Base-by-base conservation (phyloP, 2,113 vertebrate genomes). In the Oryctolagus cuniculus region DNA sequence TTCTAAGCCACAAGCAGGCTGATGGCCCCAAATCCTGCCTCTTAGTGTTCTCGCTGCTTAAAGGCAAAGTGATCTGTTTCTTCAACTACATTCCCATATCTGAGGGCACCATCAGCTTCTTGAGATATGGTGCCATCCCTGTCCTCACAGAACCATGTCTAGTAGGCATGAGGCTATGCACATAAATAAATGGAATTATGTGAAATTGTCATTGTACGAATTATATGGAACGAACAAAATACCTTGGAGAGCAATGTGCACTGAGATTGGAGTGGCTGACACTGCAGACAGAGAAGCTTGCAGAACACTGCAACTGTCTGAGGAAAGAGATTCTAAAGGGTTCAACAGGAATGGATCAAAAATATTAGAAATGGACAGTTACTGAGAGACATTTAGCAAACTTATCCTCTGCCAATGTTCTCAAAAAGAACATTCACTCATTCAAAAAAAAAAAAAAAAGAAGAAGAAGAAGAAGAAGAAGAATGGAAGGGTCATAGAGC, bases 391-490 rank as follows among this genome's bases (percentile, higher is more conserved):
- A 11, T n/a, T 38, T 36, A 94, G 53, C 49, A 44, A 63, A 63
- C 10, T 77, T 38, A 64, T 51, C 36, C 27, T 89, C 31, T 91
- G 83, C 74, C 58, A 93, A 89, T 16, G 82, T 49, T 10, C 17
- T 93, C 49, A 87, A 87, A 89, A 84, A 17, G 16, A 72, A 61
- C 58, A 81, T 58, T 74, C 15, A 80, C n/a, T 82, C 36, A 69
- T 55, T 90, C n/a, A 74, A 81, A 83, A 36, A 53, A 51, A 10
- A 29, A 0, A 10, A 10, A 31, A 29, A 16, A 31, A 67, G 12
- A 31, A 69, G 31, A 13, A 6, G 13, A 10, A 24, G 17, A 29
- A 29, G 31, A 31, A 67, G 12, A 31, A 69, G 31, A 13, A 6
- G 29, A 69, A 10, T 31, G 6, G 29, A 69, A 31, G 29, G 66